Evolutionary conservation across 2,797 vertebrate species (phyloP).

Genomic region (Spinus olivaceus): DNA sequence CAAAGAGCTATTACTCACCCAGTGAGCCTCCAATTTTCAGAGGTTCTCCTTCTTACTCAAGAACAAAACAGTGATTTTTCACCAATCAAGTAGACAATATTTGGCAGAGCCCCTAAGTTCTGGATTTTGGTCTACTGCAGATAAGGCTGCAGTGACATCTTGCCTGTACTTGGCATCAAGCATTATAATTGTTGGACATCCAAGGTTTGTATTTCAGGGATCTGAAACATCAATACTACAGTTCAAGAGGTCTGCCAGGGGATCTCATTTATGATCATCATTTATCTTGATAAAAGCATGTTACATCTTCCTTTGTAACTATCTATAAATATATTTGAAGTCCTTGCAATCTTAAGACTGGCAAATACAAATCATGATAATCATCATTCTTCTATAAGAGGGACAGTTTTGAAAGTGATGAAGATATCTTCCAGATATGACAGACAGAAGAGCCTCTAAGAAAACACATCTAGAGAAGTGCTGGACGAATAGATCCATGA

Average conservation of each 20-base stretch:
- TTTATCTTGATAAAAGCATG: background rate
- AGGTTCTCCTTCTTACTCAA: background rate
- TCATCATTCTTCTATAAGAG: background rate
- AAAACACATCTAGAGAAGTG: background rate
- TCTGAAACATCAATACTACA: background rate
- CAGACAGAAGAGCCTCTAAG: background rate
- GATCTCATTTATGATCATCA: background rate
- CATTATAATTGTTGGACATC: background rate
- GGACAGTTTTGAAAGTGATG: background rate
- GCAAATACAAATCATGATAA: background rate
- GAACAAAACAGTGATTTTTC: background rate
- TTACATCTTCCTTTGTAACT: background rate
- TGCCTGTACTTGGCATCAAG: background rate
- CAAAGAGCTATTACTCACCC: background rate
- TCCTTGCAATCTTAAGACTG: background rate
- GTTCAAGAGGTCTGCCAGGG: background rate
- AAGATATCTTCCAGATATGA: background rate
- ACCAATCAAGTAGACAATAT: background rate
- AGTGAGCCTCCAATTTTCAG: background rate
- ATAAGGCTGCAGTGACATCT: background rate
- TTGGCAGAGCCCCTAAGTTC: background rate
- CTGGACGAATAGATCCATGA: background rate
- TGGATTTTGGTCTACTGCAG: background rate
- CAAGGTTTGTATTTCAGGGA: background rate
- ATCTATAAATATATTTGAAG: background rate